Evolutionary conservation across 2,797 vertebrate genomes (phyloP).

Genomic region (Acanthurus leucopareius): DNA sequence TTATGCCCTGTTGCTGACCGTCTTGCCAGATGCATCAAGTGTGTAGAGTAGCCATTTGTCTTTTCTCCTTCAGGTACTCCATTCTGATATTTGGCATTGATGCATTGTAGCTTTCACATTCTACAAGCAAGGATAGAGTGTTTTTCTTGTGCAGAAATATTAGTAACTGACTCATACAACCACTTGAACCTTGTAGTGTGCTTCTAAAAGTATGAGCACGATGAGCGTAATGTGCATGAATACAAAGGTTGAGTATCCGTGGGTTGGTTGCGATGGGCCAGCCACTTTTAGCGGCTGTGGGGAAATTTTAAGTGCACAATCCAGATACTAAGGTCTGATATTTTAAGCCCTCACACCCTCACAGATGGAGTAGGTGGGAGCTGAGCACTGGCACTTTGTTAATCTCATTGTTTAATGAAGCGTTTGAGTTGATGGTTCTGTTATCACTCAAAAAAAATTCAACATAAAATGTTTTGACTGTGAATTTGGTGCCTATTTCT

Average conservation of each 20-base stretch:
- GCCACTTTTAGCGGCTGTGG: not conserved
- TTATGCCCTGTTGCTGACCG: not conserved
- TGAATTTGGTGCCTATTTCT: not conserved
- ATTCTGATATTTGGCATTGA: not conserved
- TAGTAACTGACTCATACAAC: not conserved
- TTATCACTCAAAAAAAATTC: not conserved
- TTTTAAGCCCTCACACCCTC: not conserved
- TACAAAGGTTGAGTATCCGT: slow-evolving; percentile 10
- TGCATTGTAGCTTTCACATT: not conserved
- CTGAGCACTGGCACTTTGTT: not conserved
- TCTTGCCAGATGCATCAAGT: not conserved
- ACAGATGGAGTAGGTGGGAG: slow-evolving; percentile 11
- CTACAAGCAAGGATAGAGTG: not conserved
- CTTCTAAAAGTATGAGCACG: slow-evolving; percentile 11
- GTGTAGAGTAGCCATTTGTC: not conserved
- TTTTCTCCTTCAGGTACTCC: not conserved
- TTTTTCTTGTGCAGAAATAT: not conserved
- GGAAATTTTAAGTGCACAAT: slow-evolving; percentile 8
- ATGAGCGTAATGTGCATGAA: slow-evolving; percentile 21
- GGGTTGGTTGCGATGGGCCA: not conserved
- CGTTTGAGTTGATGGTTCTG: not conserved
- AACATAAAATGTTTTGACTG: slow-evolving; percentile 1
- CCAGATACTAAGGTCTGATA: not conserved
- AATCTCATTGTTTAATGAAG: slow-evolving; percentile 18
- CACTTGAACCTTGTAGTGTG: not conserved